Evolutionary conservation across 2,888 invertebrate genomes (phyloP).

Genomic region (Chironomus riparius): DNA sequence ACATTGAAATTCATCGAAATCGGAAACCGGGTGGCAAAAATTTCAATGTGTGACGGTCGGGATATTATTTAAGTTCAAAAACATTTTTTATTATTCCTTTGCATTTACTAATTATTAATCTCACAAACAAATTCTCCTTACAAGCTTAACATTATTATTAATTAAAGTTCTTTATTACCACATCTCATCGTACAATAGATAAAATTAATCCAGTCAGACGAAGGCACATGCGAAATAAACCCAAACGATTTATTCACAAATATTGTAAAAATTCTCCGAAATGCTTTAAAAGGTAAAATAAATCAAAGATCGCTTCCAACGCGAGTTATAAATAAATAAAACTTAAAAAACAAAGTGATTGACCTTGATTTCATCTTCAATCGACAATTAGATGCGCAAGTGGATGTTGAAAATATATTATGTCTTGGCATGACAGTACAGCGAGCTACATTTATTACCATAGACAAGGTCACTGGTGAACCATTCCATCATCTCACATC

Average conservation of each 20-base stretch:
- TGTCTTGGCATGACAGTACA: constrained; percentile 79
- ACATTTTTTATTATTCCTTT: no score
- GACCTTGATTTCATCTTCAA: no score
- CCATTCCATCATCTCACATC: constrained; percentile 79
- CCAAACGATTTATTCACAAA: constrained; percentile 70
- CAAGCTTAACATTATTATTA: no score
- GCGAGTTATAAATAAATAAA: neutral
- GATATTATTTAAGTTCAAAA: no score
- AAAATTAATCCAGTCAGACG: neutral
- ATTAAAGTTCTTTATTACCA: no score
- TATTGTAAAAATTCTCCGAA: constrained; percentile 57
- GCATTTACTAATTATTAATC: no score
- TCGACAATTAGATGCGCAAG: constrained; percentile 48
- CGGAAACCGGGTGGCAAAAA: no score
- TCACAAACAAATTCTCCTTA: no score
- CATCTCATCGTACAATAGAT: neutral
- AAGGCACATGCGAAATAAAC: constrained; percentile 78
- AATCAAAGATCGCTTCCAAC: neutral
- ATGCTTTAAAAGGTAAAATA: constrained; percentile 57
- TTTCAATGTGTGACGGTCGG: no score
- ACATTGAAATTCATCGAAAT: no score
- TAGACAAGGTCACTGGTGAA: constrained; percentile 66
- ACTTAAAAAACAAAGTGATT: neutral
- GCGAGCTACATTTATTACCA: constrained; percentile 70
- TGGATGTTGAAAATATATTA: constrained; percentile 57